These are phyloP conservation scores for Cephalotes varians DNA, from an alignment of 2,888 invertebrate genomes.

Conservation along the genomic window DNA sequence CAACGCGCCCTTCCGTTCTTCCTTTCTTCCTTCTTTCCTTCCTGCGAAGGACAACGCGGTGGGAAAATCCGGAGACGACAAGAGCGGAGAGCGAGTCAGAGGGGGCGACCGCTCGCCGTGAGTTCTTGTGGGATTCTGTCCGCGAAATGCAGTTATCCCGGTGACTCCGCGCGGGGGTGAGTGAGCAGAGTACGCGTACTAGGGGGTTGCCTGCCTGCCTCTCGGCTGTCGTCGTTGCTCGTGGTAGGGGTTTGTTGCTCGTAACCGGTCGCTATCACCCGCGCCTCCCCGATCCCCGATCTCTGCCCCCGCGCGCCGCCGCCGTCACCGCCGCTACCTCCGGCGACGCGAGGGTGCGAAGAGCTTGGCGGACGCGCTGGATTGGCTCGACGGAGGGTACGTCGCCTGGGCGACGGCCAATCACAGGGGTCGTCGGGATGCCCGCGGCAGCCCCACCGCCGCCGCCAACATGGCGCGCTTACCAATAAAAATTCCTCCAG, in stretches of 20 bases:
- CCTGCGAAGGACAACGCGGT: conserved; percentile 63
- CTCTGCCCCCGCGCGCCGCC: conserved; percentile 55
- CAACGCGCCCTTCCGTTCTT: conserved; percentile 57
- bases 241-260: conserved; percentile 63
- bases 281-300: conserved; percentile 36
- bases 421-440: conserved; percentile 73
- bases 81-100: conserved; percentile 69
- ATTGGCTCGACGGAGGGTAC: conserved; percentile 84
- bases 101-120: conserved; percentile 82
- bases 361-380: conserved; percentile 49
- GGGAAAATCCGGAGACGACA: conserved; percentile 72
- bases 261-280: conserved; percentile 63
- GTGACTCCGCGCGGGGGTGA: conserved; percentile 81
- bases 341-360: conserved; percentile 60
- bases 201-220: conserved; percentile 66
- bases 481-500: conserved; percentile 85
- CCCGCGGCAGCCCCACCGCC: conserved; percentile 66
- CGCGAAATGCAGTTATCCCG: conserved; percentile 85
- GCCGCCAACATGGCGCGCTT: conserved; percentile 81
- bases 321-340: conserved; percentile 58
- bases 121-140: conserved; percentile 85
- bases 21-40: conserved; percentile 57
- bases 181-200: conserved; percentile 69
- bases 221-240: conserved; percentile 55
- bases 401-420: conserved; percentile 86